Evolutionary conservation across 2,888 invertebrate species (phyloP), one percentile per base, ranked within the genome.

Genomic region (Cheilosia scutellata): DNA sequence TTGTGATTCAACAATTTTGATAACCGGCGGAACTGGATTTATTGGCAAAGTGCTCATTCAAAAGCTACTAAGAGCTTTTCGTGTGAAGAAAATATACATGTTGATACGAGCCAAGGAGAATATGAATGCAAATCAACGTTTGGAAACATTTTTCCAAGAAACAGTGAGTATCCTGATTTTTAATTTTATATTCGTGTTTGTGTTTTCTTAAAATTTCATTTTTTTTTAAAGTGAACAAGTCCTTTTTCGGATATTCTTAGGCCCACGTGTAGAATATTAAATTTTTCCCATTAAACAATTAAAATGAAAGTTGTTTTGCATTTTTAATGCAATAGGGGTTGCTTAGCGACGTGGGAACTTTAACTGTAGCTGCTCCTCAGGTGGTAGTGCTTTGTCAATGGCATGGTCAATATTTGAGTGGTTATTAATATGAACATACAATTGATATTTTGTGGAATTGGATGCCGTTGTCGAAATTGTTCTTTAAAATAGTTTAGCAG

Each of bases 1-100:
- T 88, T 88, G 89, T n/a, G 88, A 91, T 88, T 89, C 92, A 51
- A 92, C 91, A 57, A 88, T 93, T 76, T 90, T 93, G 77, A 92
- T 93, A 78, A 93, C 92, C 42, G 93, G 93, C 55, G 92, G 92
- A 47, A 93, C 92, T 13, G 93, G 93, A 40, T 93, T 93, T 87
- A 90, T 93, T 88, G 93, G 93, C 60, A 92, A 92, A 88, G 92
- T 92, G 86, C 89, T 93, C 53, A 91, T 92, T 87, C 91, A 92
- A 88, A 93, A 92, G 88, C 88, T 93, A 84, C 89, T 93, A 79
- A 90, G 90, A 86, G 87, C 90, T 72, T 92, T 92, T 89, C 89
- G 91, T 62, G 87, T 92, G 76, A 90, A 90, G 87, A 91, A 89
- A 88, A 92, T 93, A 89, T 92, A 91, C 89, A 90, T 92, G 90